Evolutionary conservation across 2,797 vertebrate genomes (phyloP).

Genomic region (Spea hammondii): DNA sequence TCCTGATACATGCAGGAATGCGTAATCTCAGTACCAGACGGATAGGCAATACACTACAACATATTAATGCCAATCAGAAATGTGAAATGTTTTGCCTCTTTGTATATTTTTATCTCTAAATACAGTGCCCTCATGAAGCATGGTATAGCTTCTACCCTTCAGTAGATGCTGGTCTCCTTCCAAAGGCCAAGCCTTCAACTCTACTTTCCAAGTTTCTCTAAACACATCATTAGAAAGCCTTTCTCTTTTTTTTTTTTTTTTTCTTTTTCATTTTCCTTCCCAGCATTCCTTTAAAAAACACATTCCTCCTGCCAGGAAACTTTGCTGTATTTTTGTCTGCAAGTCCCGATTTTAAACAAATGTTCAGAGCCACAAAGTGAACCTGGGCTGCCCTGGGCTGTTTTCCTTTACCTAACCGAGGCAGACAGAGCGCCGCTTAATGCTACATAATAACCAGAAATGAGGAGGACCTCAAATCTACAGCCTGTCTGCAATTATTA

Average conservation of each 20-base stretch:
- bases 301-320: conserved; percentile 65
- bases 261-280: conserved; percentile 53
- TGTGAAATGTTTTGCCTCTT: too few species aligned
- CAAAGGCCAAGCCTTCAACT: conserved; percentile 58
- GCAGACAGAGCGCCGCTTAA: conserved; percentile 9
- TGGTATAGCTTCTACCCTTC: background rate
- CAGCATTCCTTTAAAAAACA: conserved; percentile 66
- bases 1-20: too few species aligned
- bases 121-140: background rate
- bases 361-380: conserved; percentile 21
- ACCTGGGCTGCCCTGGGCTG: conserved; percentile 5
- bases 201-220: conserved; percentile 63
- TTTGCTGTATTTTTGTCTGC: conserved; percentile 41
- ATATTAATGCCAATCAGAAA: too few species aligned
- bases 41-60: too few species aligned
- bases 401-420: conserved; percentile 7
- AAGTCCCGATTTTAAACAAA: conserved; percentile 55
- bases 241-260: conserved; percentile 46
- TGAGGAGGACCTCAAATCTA: background rate
- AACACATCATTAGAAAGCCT: conserved; percentile 61
- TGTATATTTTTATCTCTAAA: too few species aligned
- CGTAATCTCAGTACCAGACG: too few species aligned
- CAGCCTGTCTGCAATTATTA: background rate
- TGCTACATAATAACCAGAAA: conserved; percentile 16
- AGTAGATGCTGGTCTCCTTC: conserved; percentile 58